A percentile compares a stretch with the other conserved stretches of the same genome.
These are phyloP conservation scores for Punctoribates punctum DNA, from an alignment of 2,888 invertebrate species.

Conservation along the genomic window DNA sequence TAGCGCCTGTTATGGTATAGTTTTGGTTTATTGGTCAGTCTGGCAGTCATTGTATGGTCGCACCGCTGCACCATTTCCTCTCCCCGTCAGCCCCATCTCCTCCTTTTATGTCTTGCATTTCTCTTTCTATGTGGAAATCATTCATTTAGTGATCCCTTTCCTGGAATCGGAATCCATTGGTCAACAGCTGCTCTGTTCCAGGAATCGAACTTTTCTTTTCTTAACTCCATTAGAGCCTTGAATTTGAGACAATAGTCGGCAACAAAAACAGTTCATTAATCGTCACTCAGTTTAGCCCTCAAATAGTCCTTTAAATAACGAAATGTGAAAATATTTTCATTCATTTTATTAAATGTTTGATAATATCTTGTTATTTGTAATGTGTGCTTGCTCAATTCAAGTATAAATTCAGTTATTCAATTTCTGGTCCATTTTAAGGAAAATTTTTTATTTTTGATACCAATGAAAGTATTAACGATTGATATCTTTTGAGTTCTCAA, in stretches of 20 bases:
- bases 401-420: no score
- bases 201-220: not conserved
- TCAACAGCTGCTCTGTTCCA: slow-evolving; percentile 13
- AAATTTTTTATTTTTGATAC: no score
- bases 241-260: slow-evolving; percentile 5
- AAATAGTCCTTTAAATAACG: no score
- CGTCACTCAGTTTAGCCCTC: not conserved
- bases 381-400: no score
- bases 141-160: slow-evolving; percentile 9
- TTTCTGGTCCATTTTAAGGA: no score
- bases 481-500: no score
- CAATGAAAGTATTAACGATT: no score
- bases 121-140: not conserved
- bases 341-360: no score
- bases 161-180: slow-evolving; percentile 3
- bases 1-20: not conserved
- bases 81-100: not conserved
- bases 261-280: not conserved
- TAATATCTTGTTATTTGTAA: no score
- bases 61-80: not conserved
- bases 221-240: not conserved
- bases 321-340: no score
- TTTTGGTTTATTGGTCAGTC: not conserved
- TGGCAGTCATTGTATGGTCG: not conserved
- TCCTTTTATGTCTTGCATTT: slow-evolving; percentile 10